Percentiles rank a stretch among this genome's conserved stretches.
phyloP scores from a whole-genome alignment of 2,888 invertebrate genomes.

The Nematopogon swammerdamellus region DNA sequence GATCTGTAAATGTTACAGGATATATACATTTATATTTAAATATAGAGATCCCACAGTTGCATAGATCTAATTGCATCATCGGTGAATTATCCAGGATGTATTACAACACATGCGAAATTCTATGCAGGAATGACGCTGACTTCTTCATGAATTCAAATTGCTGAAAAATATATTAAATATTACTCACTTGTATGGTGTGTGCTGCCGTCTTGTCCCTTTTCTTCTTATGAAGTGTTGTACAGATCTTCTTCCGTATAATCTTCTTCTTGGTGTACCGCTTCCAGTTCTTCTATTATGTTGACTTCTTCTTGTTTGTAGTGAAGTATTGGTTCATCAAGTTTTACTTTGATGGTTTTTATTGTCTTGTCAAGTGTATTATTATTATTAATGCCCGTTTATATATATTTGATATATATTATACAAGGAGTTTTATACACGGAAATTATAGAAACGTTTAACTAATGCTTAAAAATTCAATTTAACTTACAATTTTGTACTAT shows the following conservation, averaged over 20 bases:
- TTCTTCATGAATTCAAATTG: too few relatives aligned
- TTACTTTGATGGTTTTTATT: not conserved
- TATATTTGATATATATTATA: slow-evolving; percentile 27
- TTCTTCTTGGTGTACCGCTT: not conserved
- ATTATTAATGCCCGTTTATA: slow-evolving; percentile 16
- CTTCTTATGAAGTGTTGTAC: not conserved
- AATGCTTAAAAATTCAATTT: slow-evolving; percentile 52
- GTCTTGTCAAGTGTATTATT: not conserved
- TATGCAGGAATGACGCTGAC: too few relatives aligned
- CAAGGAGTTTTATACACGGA: slow-evolving; percentile 51
- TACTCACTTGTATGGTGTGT: too few relatives aligned
- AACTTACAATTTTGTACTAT: slow-evolving; percentile 52
- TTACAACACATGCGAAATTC: too few relatives aligned
- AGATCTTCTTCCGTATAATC: not conserved
- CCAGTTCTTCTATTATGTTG: not conserved
- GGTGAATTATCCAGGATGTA: too few relatives aligned
- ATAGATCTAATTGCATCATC: too few relatives aligned
- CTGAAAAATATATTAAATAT: too few relatives aligned
- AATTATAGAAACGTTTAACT: slow-evolving; percentile 51
- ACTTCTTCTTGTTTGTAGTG: not conserved
- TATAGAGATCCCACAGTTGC: too few relatives aligned
- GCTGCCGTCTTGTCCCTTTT: not conserved
- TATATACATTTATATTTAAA: too few relatives aligned
- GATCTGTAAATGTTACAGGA: too few relatives aligned
- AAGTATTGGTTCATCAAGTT: too few relatives aligned